Evolutionary conservation across 2,113 vertebrate genomes (phyloP).

Genomic region (Zosterops japonicus): DNA sequence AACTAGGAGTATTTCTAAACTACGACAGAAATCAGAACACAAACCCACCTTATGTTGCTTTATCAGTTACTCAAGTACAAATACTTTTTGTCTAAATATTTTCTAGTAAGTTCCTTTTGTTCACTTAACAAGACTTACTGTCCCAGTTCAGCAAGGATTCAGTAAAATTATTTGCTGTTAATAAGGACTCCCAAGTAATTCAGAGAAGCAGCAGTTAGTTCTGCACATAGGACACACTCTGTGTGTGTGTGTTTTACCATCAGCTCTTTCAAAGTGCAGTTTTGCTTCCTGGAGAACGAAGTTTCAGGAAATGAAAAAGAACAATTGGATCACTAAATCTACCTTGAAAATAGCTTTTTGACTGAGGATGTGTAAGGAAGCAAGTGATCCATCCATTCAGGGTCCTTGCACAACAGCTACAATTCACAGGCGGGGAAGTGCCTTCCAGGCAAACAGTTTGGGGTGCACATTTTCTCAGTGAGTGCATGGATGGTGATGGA

Average conservation of each 20-base stretch:
- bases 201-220: background rate
- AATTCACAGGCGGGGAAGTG: background rate
- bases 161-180: background rate
- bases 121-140: background rate
- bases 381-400: background rate
- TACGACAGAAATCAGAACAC: background rate
- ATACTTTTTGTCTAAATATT: background rate
- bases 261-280: background rate
- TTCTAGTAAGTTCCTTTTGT: background rate
- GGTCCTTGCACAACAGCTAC: background rate
- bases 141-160: background rate
- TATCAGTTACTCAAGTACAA: background rate
- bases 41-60: background rate
- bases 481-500: no score
- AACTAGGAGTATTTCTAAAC: background rate
- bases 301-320: conserved; percentile 2
- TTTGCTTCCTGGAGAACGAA: background rate
- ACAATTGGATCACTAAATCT: background rate
- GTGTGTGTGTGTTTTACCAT: background rate
- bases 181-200: background rate
- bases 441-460: background rate
- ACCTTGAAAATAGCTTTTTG: background rate
- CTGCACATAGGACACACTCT: background rate
- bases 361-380: background rate
- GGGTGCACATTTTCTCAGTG: background rate